Evolutionary conservation across 2,797 vertebrate genomes (phyloP).

Genomic region (Coccyzus lansbergi): DNA sequence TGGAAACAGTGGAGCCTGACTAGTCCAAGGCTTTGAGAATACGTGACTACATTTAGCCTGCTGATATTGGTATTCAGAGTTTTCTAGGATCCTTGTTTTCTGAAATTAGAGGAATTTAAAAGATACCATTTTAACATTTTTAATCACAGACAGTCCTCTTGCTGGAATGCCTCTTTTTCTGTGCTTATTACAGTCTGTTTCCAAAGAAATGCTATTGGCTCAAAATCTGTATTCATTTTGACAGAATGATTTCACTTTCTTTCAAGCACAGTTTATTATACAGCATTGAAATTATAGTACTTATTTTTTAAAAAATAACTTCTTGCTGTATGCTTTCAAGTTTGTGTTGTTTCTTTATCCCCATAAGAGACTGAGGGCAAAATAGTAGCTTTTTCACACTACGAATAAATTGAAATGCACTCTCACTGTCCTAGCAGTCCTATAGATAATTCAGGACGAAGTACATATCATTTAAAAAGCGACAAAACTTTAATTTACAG

Average conservation of each 20-base stretch:
- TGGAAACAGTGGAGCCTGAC: background rate
- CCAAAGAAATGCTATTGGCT: background rate
- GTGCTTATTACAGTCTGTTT: background rate
- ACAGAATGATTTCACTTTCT: constrained; percentile 20
- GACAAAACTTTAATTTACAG: background rate
- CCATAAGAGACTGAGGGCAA: background rate
- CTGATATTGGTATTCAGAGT: background rate
- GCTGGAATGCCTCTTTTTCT: background rate
- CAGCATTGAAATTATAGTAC: background rate
- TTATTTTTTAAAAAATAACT: background rate
- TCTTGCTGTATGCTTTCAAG: background rate
- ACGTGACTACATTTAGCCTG: background rate
- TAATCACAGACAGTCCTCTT: background rate
- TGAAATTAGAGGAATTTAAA: background rate
- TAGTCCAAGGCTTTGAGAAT: background rate
- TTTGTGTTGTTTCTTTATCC: background rate
- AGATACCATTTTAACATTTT: background rate
- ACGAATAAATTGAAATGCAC: background rate
- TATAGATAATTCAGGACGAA: background rate
- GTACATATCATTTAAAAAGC: background rate
- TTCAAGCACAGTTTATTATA: constrained; percentile 6
- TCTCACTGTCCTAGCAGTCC: background rate
- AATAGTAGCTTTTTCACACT: background rate
- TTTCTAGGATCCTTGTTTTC: background rate
- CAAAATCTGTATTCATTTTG: constrained; percentile 13